These are phyloP conservation scores for Ceramica pisi DNA, from an alignment of 2,888 invertebrate genomes.

Conservation along the genomic window DNA sequence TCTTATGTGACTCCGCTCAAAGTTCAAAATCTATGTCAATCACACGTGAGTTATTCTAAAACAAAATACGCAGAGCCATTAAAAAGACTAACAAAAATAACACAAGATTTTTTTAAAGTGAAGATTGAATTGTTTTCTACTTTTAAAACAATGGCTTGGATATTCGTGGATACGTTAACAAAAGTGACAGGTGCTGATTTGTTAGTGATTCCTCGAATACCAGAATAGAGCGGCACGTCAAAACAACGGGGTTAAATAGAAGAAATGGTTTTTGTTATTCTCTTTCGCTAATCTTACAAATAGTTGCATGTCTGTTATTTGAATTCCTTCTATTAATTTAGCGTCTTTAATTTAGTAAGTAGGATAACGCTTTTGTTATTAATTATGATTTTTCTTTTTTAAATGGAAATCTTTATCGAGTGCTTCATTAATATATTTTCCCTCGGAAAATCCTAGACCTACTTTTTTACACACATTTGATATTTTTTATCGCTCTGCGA, in stretches of 20 bases:
- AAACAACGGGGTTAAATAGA: conserved; percentile 81
- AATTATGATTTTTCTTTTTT: conserved; percentile 23
- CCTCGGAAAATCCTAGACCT: not conserved
- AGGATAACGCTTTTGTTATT: conserved; percentile 55
- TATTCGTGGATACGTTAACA: conserved; percentile 82
- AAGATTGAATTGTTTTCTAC: conserved; percentile 84
- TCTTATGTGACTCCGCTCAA: conserved; percentile 58
- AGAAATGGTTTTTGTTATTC: conserved; percentile 79
- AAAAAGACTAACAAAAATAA: conserved; percentile 80
- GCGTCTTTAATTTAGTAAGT: conserved; percentile 69
- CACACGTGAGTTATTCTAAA: conserved; percentile 70
- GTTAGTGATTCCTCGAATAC: conserved; percentile 82
- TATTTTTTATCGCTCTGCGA: conserved; percentile 22
- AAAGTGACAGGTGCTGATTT: conserved; percentile 88
- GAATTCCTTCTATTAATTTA: conserved; percentile 78
- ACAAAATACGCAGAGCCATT: conserved; percentile 70
- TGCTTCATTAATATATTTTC: conserved; percentile 12
- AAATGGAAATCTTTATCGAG: conserved; percentile 12
- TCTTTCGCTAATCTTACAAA: conserved; percentile 73
- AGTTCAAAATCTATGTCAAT: conserved; percentile 48
- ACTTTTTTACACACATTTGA: not conserved
- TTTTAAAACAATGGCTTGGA: conserved; percentile 83
- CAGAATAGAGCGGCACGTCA: conserved; percentile 82
- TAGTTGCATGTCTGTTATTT: conserved; percentile 72
- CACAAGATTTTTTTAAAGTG: conserved; percentile 76